These are phyloP conservation scores for Colinus virginianus DNA, from an alignment of 2,113 vertebrate species.

Conservation along the genomic window DNA sequence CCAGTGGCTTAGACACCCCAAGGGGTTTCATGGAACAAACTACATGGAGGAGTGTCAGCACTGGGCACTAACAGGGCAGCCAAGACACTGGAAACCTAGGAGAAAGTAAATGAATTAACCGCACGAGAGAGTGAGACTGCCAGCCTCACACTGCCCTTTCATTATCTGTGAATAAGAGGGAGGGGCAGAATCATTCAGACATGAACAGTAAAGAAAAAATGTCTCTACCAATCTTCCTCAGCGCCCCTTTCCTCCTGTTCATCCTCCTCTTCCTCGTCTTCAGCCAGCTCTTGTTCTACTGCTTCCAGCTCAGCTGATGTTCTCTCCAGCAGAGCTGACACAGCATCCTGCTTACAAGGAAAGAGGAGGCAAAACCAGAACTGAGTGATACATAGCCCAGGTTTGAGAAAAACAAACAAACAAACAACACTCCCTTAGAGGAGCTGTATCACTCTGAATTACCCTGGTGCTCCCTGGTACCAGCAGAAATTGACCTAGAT, in stretches of 20 bases:
- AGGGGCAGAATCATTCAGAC: neutral
- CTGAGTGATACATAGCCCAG: neutral
- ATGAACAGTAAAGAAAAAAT: neutral
- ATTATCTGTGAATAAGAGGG: neutral
- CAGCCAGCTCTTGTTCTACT: constrained; percentile 83
- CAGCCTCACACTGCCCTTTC: neutral
- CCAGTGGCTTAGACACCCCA: neutral
- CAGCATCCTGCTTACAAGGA: constrained; percentile 79
- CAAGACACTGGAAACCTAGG: neutral
- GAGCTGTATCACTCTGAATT: neutral
- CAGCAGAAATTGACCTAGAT: neutral
- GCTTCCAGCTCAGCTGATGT: constrained; percentile 86
- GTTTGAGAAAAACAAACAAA: neutral
- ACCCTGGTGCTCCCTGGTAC: neutral
- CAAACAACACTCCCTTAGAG: neutral
- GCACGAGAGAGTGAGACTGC: neutral
- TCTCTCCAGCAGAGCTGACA: constrained; percentile 84
- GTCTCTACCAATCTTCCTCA: constrained; percentile 79
- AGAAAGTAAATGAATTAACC: neutral
- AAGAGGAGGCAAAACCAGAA: constrained; percentile 4
- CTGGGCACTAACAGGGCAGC: neutral
- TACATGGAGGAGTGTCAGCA: neutral
- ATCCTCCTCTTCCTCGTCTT: constrained; percentile 72
- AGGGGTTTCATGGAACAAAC: neutral
- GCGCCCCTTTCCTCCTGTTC: constrained; percentile 57